These are phyloP conservation scores for Tillus elongatus DNA, from an alignment of 2,888 invertebrate species.

Conservation along the genomic window DNA sequence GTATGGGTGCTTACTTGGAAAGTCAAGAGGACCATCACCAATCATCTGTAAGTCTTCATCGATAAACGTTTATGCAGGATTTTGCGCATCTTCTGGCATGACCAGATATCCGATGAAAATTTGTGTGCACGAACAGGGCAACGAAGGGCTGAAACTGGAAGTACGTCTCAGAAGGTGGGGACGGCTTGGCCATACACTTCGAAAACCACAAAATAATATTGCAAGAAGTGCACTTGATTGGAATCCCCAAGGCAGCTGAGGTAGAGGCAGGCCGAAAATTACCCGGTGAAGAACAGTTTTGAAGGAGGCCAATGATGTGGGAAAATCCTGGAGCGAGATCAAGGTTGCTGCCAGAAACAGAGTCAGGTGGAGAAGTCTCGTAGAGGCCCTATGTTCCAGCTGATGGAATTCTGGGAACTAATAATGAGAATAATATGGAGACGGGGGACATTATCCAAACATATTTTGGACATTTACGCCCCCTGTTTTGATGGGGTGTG, in stretches of 20 bases:
- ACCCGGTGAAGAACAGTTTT: conserved; percentile 1
- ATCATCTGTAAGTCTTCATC: no score
- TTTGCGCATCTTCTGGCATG: no score
- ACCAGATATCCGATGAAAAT: no score
- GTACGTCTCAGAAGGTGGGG: not conserved
- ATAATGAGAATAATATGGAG: no score
- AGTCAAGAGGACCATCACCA: no score
- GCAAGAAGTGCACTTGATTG: not conserved
- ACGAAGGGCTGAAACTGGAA: not conserved
- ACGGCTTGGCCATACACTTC: conserved; percentile 2
- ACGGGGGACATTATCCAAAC: no score
- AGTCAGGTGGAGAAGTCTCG: conserved; percentile 1
- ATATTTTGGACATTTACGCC: no score
- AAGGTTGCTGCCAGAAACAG: not conserved
- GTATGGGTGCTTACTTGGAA: no score
- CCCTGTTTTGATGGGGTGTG: no score
- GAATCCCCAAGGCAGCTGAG: conserved; percentile 2
- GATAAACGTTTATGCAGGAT: no score
- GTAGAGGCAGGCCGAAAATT: not conserved
- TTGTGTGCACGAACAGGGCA: no score
- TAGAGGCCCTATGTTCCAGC: not conserved
- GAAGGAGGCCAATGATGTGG: no score
- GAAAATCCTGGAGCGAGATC: not conserved
- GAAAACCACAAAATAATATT: not conserved
- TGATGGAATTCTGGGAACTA: conserved; percentile 1